These are phyloP conservation scores for Trigoniulus corallinus DNA, from an alignment of 1,140 invertebrate genomes.

Conservation along the genomic window DNA sequence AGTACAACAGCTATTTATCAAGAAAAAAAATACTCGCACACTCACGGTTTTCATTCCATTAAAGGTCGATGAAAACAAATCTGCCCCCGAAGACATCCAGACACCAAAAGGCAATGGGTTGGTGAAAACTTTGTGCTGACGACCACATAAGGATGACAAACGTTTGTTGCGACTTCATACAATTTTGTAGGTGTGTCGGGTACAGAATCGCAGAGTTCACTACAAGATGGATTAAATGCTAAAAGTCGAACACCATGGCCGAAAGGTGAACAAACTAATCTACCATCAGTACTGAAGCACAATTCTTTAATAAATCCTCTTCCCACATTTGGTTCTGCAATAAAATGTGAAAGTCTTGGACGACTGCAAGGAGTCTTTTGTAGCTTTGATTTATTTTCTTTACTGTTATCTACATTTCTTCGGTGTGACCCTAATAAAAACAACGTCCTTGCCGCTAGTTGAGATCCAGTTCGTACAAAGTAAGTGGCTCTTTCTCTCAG, in stretches of 20 bases:
- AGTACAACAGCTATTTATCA: too few relatives aligned
- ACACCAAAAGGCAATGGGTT: conserved; percentile 61
- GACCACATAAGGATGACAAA: conserved; percentile 65
- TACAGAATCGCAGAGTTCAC: conserved; percentile 55
- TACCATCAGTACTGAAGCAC: conserved; percentile 73
- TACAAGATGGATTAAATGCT: conserved; percentile 55
- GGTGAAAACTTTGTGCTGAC: conserved; percentile 82
- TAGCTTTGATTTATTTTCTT: background rate
- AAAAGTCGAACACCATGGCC: conserved; percentile 64
- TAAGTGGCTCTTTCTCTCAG: too few relatives aligned
- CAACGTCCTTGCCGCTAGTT: background rate
- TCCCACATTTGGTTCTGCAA: conserved; percentile 72
- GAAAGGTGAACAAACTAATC: conserved; percentile 75
- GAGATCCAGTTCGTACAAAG: too few relatives aligned
- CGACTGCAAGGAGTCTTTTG: conserved; percentile 48
- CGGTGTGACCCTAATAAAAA: background rate
- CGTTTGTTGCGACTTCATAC: conserved; percentile 45
- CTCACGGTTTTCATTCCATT: too few relatives aligned
- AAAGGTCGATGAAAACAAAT: conserved; percentile 78
- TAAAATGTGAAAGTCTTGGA: conserved; percentile 65
- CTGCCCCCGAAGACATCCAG: conserved; percentile 69
- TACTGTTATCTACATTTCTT: background rate
- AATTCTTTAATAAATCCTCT: conserved; percentile 63
- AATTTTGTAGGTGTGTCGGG: conserved; percentile 29
- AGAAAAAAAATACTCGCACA: too few relatives aligned